phyloP scores from a whole-genome alignment of 2,888 invertebrate genomes.

The Malachius bipustulatus region DNA sequence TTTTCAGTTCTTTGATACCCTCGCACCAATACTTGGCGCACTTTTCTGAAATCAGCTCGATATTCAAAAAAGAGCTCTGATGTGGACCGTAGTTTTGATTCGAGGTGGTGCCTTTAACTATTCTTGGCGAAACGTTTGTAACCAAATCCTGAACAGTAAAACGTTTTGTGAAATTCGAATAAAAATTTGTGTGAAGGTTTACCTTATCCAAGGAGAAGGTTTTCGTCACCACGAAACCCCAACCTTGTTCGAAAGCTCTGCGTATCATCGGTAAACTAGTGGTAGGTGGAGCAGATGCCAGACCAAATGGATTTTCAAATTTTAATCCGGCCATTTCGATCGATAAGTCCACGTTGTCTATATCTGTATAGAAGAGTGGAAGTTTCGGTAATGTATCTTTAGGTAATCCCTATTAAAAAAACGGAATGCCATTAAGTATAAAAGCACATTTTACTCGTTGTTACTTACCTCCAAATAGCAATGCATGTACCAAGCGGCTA shows the following conservation, averaged over 20 bases:
- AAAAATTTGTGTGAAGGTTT: too few relatives aligned
- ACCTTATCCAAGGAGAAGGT: conserved; percentile 92
- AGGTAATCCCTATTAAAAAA: conserved; percentile 40
- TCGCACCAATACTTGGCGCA: conserved; percentile 85
- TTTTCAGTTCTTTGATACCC: conserved; percentile 77
- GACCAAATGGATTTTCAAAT: conserved; percentile 93
- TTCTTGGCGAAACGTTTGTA: conserved; percentile 94
- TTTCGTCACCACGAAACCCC: conserved; percentile 97
- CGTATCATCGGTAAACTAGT: conserved; percentile 92
- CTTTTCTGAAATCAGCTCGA: conserved; percentile 97
- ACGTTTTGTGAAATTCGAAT: too few relatives aligned
- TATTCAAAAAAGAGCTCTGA: conserved; percentile 94
- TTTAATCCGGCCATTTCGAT: conserved; percentile 86
- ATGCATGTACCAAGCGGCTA: conserved; percentile 92
- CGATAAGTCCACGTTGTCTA: conserved; percentile 89
- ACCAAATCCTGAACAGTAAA: conserved; percentile 63
- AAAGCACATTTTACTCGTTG: too few relatives aligned
- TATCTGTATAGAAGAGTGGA: conserved; percentile 84
- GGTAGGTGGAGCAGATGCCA: conserved; percentile 95
- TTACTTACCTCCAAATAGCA: conserved; percentile 66
- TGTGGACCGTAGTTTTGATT: conserved; percentile 89
- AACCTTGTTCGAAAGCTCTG: conserved; percentile 88
- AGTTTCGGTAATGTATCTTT: conserved; percentile 57
- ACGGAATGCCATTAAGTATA: too few relatives aligned
- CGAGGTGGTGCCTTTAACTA: conserved; percentile 85